phyloP scores from a whole-genome alignment of 2,888 invertebrate species.

The Stenotaenia linearis region DNA sequence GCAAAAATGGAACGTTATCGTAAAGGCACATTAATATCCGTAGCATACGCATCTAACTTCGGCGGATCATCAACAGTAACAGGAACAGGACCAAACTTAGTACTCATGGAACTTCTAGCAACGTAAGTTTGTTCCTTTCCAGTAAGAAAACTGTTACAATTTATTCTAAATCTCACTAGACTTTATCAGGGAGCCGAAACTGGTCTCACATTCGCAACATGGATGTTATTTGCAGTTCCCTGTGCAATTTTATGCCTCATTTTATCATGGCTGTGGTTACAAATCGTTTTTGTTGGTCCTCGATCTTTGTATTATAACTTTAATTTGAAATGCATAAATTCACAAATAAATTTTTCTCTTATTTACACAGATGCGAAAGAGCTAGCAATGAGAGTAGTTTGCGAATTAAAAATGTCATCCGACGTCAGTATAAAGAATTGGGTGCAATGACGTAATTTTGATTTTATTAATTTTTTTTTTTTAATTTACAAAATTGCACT shows the following conservation, averaged over 20 bases:
- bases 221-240: slow-evolving; percentile 44
- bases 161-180: no score
- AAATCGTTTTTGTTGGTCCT: slow-evolving; percentile 37
- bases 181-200: slow-evolving; percentile 26
- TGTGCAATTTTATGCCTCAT: slow-evolving; percentile 35
- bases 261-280: slow-evolving; percentile 42
- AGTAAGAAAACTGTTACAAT: no score
- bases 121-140: slow-evolving; percentile 51
- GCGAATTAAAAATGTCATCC: not conserved
- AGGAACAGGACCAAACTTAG: slow-evolving; percentile 40
- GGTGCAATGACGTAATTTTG: not conserved
- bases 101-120: slow-evolving; percentile 55
- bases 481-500: not conserved
- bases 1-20: not conserved
- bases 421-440: not conserved
- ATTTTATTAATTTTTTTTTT: not conserved
- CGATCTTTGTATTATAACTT: not conserved
- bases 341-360: not conserved
- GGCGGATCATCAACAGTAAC: slow-evolving; percentile 42
- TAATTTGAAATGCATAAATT: not conserved
- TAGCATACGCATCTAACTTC: slow-evolving; percentile 42
- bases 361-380: not conserved
- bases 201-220: slow-evolving; percentile 36
- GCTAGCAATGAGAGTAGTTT: not conserved
- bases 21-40: not conserved